Percentiles rank a stretch among this genome's conserved stretches.
phyloP scores from a whole-genome alignment of 1,140 invertebrate genomes.

The Drosophila bipectinata region DNA sequence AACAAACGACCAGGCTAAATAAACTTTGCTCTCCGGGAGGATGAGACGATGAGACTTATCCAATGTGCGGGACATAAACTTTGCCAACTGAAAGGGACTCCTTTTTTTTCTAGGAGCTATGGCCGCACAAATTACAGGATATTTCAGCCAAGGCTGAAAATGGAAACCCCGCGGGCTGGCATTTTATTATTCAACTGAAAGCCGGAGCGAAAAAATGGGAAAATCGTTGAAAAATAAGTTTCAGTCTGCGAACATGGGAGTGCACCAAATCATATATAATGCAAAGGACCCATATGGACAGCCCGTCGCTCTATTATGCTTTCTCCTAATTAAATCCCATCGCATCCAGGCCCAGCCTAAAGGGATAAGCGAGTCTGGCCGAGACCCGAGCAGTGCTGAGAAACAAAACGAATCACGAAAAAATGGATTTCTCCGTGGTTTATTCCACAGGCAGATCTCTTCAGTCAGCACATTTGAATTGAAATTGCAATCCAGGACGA shows the following conservation, averaged over 20 bases:
- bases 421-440: constrained; percentile 30
- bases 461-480: constrained; percentile 53
- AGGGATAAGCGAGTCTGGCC: constrained; percentile 20
- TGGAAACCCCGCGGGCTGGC: constrained; percentile 38
- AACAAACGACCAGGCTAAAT: constrained; percentile 19
- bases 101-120: constrained; percentile 15
- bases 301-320: constrained; percentile 30
- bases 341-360: constrained; percentile 20
- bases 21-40: constrained; percentile 31
- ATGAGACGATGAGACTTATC: constrained; percentile 45
- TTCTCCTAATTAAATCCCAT: constrained; percentile 51
- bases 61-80: constrained; percentile 63
- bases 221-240: constrained; percentile 33
- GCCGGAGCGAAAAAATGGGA: constrained; percentile 3
- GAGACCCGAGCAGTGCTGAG: not conserved
- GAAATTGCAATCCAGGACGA: constrained; percentile 44
- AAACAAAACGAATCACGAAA: constrained; percentile 36
- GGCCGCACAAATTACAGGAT: constrained; percentile 29
- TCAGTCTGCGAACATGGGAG: constrained; percentile 9
- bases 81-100: constrained; percentile 31
- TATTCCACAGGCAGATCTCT: constrained; percentile 27
- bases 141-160: constrained; percentile 32
- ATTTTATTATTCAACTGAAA: constrained; percentile 42
- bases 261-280: constrained; percentile 44
- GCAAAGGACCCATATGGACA: constrained; percentile 37